Evolutionary conservation across 2,797 vertebrate species (phyloP).

Genomic region (Parauchenoglanis punctatus): DNA sequence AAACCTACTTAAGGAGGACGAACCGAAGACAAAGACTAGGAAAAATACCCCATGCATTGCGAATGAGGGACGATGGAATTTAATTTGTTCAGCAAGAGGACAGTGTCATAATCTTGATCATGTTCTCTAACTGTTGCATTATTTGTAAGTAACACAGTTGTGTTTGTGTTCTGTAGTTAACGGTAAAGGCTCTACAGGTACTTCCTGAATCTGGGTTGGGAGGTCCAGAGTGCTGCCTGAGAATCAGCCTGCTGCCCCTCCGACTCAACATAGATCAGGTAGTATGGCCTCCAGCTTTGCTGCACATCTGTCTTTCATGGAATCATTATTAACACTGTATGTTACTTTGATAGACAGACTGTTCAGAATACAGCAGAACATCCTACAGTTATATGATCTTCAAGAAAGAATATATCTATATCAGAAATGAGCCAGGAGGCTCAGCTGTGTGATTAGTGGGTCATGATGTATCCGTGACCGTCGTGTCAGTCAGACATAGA

Average conservation of each 20-base stretch:
- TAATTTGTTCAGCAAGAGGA: not conserved
- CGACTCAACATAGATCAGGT: conserved; percentile 93
- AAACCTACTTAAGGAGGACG: not conserved
- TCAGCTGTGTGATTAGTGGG: not conserved
- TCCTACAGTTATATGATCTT: not conserved
- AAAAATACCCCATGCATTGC: not conserved
- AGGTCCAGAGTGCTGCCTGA: conserved; percentile 87
- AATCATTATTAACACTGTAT: not conserved
- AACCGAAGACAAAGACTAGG: not conserved
- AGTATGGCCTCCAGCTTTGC: conserved; percentile 3
- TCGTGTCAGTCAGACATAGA: not conserved
- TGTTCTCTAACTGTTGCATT: not conserved
- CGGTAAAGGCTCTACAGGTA: conserved; percentile 90
- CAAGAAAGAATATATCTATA: not conserved
- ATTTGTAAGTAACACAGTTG: not conserved
- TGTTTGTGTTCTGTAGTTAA: conserved; percentile 75
- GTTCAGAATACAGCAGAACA: not conserved
- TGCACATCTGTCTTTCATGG: no score
- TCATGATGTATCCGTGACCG: not conserved
- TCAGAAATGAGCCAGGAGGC: not conserved
- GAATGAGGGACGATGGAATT: not conserved
- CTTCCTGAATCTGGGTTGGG: conserved; percentile 83
- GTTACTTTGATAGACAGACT: not conserved
- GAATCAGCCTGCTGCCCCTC: conserved; percentile 87
- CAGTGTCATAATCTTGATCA: not conserved